These are phyloP conservation scores for Andricus curvator DNA, from an alignment of 2,888 invertebrate species.

Conservation along the genomic window DNA sequence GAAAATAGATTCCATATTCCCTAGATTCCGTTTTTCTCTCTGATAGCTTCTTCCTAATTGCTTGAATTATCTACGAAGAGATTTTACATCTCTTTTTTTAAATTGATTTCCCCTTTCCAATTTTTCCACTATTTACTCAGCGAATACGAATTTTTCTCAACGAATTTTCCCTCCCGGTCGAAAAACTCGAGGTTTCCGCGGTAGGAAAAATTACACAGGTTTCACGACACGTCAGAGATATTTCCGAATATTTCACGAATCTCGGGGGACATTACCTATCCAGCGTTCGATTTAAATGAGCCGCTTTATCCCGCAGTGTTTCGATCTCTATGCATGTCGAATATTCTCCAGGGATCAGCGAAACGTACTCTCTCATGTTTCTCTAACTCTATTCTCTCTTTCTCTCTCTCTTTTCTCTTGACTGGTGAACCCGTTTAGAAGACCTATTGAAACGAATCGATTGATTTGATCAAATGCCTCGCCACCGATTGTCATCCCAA, in stretches of 20 bases:
- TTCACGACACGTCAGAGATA: constrained; percentile 35
- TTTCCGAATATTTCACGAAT: constrained; percentile 64
- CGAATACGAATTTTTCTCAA: background rate
- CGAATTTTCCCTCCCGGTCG: constrained; percentile 1
- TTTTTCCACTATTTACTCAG: background rate
- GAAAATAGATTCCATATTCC: background rate
- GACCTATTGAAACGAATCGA: constrained; percentile 70
- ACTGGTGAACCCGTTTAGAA: constrained; percentile 63
- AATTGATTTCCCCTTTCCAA: constrained; percentile 6
- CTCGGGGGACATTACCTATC: constrained; percentile 68
- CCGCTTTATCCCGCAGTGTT: constrained; percentile 58
- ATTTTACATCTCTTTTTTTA: background rate
- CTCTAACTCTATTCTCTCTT: constrained; percentile 27
- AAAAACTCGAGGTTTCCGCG: background rate
- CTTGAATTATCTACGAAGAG: background rate
- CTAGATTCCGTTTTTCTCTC: background rate
- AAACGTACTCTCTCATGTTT: constrained; percentile 43
- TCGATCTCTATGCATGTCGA: constrained; percentile 38
- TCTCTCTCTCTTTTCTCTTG: constrained; percentile 53
- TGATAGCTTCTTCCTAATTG: background rate
- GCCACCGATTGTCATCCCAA: constrained; percentile 72
- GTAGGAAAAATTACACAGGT: constrained; percentile 26
- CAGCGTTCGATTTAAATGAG: constrained; percentile 72
- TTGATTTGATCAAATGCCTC: constrained; percentile 74
- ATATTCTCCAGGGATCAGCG: constrained; percentile 64